phyloP scores from a whole-genome alignment of 1,140 invertebrate genomes.

The Rhyzopertha dominica region DNA sequence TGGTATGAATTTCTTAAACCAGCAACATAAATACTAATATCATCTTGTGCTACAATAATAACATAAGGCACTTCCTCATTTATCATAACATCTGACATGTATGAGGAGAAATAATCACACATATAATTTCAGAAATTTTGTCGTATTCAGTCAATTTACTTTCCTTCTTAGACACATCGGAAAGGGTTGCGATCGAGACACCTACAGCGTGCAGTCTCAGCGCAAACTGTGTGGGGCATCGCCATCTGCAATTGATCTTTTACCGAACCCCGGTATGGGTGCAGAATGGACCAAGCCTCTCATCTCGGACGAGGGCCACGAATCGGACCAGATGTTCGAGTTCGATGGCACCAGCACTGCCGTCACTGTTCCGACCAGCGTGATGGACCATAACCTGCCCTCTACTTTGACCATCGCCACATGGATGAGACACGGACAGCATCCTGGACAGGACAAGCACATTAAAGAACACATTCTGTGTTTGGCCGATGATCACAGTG shows the following conservation, averaged over 20 bases:
- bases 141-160: too few species aligned
- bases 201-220: constrained; percentile 82
- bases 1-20: too few species aligned
- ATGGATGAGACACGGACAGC: constrained; percentile 82
- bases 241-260: constrained; percentile 65
- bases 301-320: constrained; percentile 83
- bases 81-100: too few species aligned
- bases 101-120: too few species aligned
- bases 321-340: constrained; percentile 88
- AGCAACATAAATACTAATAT: too few species aligned
- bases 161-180: constrained; percentile 82
- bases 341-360: constrained; percentile 86
- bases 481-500: constrained; percentile 93
- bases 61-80: too few species aligned
- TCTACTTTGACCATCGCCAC: constrained; percentile 83
- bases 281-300: constrained; percentile 82
- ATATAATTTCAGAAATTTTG: too few species aligned
- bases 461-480: constrained; percentile 93
- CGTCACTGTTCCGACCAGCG: constrained; percentile 72
- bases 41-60: too few species aligned
- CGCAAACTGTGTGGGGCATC: constrained; percentile 80
- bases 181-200: constrained; percentile 87
- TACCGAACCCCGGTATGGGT: constrained; percentile 76
- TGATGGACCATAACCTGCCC: constrained; percentile 70
- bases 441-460: constrained; percentile 73